phyloP scores from a whole-genome alignment of 1,140 invertebrate species.

The Bombus breviceps region DNA sequence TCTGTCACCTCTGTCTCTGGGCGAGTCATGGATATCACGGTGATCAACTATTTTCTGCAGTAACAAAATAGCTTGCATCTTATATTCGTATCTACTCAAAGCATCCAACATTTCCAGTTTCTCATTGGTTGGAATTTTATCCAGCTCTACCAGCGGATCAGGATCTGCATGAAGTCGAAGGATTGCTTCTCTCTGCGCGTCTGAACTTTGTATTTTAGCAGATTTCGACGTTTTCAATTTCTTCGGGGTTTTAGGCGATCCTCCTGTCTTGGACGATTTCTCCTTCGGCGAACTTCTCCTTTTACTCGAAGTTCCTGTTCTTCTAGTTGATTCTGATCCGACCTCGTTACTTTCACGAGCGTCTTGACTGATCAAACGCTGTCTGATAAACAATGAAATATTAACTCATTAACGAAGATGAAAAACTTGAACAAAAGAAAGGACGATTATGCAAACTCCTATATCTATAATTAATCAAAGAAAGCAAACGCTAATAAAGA shows the following conservation, averaged over 20 bases:
- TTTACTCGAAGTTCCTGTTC: not conserved
- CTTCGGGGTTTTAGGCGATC: not conserved
- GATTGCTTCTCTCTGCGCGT: not conserved
- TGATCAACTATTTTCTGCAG: constrained; percentile 42
- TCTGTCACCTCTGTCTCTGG: constrained; percentile 24
- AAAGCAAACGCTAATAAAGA: too few relatives aligned
- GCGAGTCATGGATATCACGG: not conserved
- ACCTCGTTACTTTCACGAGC: not conserved
- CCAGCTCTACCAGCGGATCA: constrained; percentile 25
- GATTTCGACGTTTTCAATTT: not conserved
- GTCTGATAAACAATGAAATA: not conserved
- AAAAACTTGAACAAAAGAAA: too few relatives aligned
- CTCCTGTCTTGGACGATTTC: not conserved
- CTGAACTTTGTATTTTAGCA: not conserved
- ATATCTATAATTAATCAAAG: too few relatives aligned
- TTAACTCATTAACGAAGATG: not conserved
- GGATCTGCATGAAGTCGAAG: not conserved
- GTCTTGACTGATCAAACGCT: not conserved
- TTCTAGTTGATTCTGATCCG: not conserved
- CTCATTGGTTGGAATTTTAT: constrained; percentile 58
- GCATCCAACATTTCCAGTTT: constrained; percentile 60
- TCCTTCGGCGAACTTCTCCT: not conserved
- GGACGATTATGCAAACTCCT: too few relatives aligned
- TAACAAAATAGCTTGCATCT: constrained; percentile 61
- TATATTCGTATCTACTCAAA: constrained; percentile 68